Conservation (phyloP, 1,140 invertebrate genomes). For the Popillia japonica region DNA sequence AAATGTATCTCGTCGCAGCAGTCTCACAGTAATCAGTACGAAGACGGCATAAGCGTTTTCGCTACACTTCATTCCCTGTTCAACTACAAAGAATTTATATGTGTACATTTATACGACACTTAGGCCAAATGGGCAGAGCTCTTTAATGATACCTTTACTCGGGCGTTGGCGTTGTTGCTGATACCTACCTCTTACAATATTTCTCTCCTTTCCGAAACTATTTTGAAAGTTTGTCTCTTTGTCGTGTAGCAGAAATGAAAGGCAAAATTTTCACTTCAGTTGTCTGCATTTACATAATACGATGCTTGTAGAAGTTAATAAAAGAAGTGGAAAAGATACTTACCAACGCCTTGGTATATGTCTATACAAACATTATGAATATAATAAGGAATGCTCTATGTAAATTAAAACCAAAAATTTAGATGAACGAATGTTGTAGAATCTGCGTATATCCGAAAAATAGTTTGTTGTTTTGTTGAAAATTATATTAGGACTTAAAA, state of each 20-base stretch:
- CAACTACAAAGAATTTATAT: conserved; percentile 53
- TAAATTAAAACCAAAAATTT: neutral
- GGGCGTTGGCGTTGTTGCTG: conserved; percentile 22
- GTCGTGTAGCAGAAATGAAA: conserved; percentile 39
- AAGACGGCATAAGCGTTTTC: conserved; percentile 45
- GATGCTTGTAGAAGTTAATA: neutral
- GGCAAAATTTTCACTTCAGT: conserved; percentile 40
- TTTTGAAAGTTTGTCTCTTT: conserved; percentile 42
- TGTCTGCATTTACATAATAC: conserved; percentile 22
- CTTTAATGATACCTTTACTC: conserved; percentile 48
- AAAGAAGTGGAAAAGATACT: conserved; percentile 14
- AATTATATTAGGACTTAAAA: too few relatives aligned
- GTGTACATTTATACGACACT: conserved; percentile 52
- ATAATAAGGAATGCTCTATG: neutral
- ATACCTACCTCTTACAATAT: neutral
- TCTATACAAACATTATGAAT: neutral
- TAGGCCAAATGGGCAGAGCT: conserved; percentile 48
- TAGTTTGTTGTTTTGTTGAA: neutral
- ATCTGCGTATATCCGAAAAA: neutral
- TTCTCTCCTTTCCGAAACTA: neutral
- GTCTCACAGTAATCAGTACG: conserved; percentile 46
- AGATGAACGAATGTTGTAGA: neutral
- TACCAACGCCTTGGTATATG: neutral
- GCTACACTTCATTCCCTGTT: conserved; percentile 47
- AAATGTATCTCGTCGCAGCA: conserved; percentile 44